Evolutionary conservation across 2,888 invertebrate species (phyloP).

Genomic region (Nomada ferruginata): DNA sequence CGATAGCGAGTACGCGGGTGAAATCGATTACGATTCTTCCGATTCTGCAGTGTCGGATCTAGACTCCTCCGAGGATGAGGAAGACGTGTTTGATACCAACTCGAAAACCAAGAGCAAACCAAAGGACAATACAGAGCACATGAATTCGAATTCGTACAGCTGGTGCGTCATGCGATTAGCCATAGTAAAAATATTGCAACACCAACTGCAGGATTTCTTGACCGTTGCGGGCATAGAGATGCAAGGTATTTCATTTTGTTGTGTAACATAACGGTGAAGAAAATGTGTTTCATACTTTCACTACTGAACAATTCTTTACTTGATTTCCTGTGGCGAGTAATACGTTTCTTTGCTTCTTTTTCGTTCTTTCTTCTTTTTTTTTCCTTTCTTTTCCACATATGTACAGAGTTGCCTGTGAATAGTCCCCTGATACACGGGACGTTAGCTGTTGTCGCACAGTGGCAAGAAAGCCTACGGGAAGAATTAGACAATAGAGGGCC

Average conservation of each 20-base stretch:
- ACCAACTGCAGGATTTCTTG: slow-evolving; percentile 94
- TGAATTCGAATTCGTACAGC: slow-evolving; percentile 96
- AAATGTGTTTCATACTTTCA: slow-evolving; percentile 3
- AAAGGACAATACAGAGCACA: slow-evolving; percentile 92
- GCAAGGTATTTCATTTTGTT: slow-evolving; percentile 87
- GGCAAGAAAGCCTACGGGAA: slow-evolving; percentile 93
- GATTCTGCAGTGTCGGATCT: slow-evolving; percentile 92
- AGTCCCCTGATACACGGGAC: slow-evolving; percentile 97
- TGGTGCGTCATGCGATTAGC: slow-evolving; percentile 98
- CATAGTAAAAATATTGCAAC: slow-evolving; percentile 92
- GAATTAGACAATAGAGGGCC: slow-evolving; percentile 91
- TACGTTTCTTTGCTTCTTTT: not conserved
- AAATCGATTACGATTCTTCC: slow-evolving; percentile 94
- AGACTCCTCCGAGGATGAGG: slow-evolving; percentile 90
- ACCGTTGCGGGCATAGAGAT: slow-evolving; percentile 95
- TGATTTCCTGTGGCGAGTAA: not conserved
- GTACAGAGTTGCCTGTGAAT: slow-evolving; percentile 95
- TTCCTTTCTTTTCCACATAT: slow-evolving; percentile 49
- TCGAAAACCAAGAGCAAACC: slow-evolving; percentile 84
- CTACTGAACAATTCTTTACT: not conserved
- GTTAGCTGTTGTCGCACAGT: slow-evolving; percentile 93
- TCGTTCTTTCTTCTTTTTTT: not conserved
- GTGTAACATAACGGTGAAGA: slow-evolving; percentile 29
- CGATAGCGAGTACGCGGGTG: slow-evolving; percentile 86
- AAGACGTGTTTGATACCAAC: slow-evolving; percentile 90